Percentiles rank a stretch among this genome's conserved stretches.
These are phyloP conservation scores for Cyphomyrus discorhynchus DNA, from an alignment of 2,113 vertebrate genomes.

Conservation along the genomic window DNA sequence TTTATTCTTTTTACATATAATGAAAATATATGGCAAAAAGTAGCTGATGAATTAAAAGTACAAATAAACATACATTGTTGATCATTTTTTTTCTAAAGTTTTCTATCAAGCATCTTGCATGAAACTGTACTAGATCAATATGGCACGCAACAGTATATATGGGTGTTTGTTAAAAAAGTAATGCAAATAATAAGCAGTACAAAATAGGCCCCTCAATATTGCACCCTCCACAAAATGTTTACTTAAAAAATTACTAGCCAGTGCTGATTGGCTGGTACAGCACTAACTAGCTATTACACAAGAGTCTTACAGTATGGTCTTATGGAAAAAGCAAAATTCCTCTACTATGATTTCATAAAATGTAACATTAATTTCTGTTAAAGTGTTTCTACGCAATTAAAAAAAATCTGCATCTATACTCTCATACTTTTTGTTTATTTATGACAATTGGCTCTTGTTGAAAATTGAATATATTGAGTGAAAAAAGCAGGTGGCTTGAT, in stretches of 20 bases:
- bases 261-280: not conserved
- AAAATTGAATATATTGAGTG: not conserved
- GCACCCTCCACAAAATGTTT: not conserved
- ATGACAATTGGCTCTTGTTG: not conserved
- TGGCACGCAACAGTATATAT: not conserved
- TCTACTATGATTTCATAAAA: not conserved
- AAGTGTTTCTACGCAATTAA: not conserved
- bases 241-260: not conserved
- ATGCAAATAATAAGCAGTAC: not conserved
- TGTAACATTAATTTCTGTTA: not conserved
- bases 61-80: not conserved
- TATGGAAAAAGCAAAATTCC: not conserved
- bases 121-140: not conserved
- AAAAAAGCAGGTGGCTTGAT: not conserved
- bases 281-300: not conserved
- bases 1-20: not conserved
- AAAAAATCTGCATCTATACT: not conserved
- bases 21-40: not conserved
- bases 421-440: not conserved
- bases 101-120: not conserved
- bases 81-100: not conserved
- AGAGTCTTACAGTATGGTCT: not conserved
- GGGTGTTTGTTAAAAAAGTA: not conserved
- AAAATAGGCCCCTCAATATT: not conserved
- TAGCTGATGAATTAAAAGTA: not conserved